A percentile compares a stretch with the other conserved stretches of the same genome.
Conservation (phyloP, 2,113 vertebrate genomes). For the Guaruba guarouba region DNA sequence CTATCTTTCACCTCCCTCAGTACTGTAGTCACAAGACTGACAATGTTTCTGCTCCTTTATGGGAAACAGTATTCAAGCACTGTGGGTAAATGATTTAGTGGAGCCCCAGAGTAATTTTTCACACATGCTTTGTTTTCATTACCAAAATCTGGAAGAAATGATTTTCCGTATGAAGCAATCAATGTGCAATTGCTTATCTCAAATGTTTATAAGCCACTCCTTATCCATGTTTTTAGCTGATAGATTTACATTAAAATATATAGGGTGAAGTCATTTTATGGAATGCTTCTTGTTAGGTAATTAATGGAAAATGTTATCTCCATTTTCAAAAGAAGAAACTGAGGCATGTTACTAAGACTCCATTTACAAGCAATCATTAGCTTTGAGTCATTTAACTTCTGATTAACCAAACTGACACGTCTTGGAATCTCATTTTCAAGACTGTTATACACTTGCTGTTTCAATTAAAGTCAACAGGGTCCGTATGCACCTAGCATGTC, state of each 20-base stretch:
- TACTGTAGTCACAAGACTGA: conserved; percentile 57
- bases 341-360: neutral
- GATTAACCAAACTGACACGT: neutral
- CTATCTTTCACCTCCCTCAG: conserved; percentile 76
- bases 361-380: neutral
- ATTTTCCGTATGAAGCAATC: conserved; percentile 55
- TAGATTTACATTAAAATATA: neutral
- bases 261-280: neutral
- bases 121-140: conserved; percentile 70
- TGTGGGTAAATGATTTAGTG: conserved; percentile 14
- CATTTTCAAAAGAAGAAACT: neutral
- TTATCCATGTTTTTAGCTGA: neutral
- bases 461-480: neutral
- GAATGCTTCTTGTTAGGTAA: neutral
- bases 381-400: neutral
- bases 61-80: conserved; percentile 62
- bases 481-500: neutral
- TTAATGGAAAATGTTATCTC: neutral
- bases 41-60: conserved; percentile 72
- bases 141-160: conserved; percentile 51
- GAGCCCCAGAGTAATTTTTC: conserved; percentile 59
- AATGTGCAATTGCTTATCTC: neutral
- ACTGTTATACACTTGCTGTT: neutral
- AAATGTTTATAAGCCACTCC: neutral
- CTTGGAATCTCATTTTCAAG: neutral